A percentile compares a stretch with the other conserved stretches of the same genome.
phyloP scores from a whole-genome alignment of 53 echinoderm and acorn worm species.

The Stichopus horrens region DNA sequence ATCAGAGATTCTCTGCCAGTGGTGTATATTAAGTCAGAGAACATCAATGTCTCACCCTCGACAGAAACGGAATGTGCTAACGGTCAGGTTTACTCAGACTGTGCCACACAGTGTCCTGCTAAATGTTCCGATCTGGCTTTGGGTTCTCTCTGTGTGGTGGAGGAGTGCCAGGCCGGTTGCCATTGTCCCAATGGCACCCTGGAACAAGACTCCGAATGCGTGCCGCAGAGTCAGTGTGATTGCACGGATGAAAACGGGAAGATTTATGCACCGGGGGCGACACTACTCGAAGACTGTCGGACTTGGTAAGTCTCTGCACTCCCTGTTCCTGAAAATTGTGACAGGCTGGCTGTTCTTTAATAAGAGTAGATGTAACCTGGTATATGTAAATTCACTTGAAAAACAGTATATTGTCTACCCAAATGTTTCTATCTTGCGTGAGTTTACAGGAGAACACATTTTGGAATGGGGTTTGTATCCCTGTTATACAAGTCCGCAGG shows the following conservation, averaged over 20 bases:
- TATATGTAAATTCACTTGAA: too few species aligned
- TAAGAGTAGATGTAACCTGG: too few species aligned
- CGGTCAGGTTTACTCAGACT: conserved; percentile 69
- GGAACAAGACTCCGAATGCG: conserved; percentile 78
- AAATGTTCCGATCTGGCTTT: conserved; percentile 77
- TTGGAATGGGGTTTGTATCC: too few species aligned
- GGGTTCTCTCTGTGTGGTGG: conserved; percentile 60
- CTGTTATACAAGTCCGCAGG: too few species aligned
- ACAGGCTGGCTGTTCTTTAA: too few species aligned
- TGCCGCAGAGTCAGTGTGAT: conserved; percentile 70
- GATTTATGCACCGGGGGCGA: conserved; percentile 67
- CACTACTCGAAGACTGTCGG: conserved; percentile 65
- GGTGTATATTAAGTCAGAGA: too few species aligned
- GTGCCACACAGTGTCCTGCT: conserved; percentile 73
- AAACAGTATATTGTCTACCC: too few species aligned
- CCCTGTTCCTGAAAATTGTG: too few species aligned
- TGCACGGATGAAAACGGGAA: conserved; percentile 72
- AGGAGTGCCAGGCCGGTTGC: conserved; percentile 74
- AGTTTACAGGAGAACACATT: too few species aligned
- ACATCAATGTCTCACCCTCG: neutral
- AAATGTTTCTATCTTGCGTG: too few species aligned
- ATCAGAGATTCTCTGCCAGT: too few species aligned
- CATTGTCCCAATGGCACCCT: conserved; percentile 73
- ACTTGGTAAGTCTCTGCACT: conserved; percentile 59
- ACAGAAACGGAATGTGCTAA: conserved; percentile 59